Base-by-base conservation (phyloP, 2,797 vertebrate genomes). In the Emys orbicularis region DNA sequence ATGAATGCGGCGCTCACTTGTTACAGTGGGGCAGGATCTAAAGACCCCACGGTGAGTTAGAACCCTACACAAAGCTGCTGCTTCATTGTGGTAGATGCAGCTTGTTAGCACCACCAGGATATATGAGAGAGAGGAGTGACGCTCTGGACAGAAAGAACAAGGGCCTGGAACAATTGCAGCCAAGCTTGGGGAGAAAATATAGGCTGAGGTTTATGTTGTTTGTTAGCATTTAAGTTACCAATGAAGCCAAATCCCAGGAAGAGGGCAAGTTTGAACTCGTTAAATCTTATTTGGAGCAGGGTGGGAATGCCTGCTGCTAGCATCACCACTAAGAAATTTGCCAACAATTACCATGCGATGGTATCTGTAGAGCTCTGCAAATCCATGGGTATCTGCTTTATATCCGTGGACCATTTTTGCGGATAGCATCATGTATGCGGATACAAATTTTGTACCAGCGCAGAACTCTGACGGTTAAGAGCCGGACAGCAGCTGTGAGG, bases 191-290 rank as follows among this genome's bases (percentile, higher is more conserved):
- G 54, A 29, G 52, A 53, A 94, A 0, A 68, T 8, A 10, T 37
- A 37, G 1, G 84, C 7, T 2, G 2, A 56, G 47, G 37, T 2
- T 81, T 27, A 37, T 29, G 65, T 50, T 83, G 2, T 65, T 83
- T 1, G 1, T 88, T 53, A 83, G 1, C 3, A 53, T 5, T 9
- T 37, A 11, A 0, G 0, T 83, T 61, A 88, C 18, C 21, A 79
- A 53, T 13, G 4, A 11, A 79, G 65, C 10, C 74, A 76, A 90
- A 89, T 27, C 88, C 4, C 31, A 53, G 41, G 16, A 81, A 1
- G 7, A 87, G 11, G 5, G 83, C 53, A 89, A 81, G 13, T 83
- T 16, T 85, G 81, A 81, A 57, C 15, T 54, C 89, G 86, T 25
- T 79, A 15, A 92, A 47, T 23, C 13, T 37, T 21, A 37, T 21